phyloP scores from a whole-genome alignment of 2,888 invertebrate genomes.

The Nomada goodeniana region DNA sequence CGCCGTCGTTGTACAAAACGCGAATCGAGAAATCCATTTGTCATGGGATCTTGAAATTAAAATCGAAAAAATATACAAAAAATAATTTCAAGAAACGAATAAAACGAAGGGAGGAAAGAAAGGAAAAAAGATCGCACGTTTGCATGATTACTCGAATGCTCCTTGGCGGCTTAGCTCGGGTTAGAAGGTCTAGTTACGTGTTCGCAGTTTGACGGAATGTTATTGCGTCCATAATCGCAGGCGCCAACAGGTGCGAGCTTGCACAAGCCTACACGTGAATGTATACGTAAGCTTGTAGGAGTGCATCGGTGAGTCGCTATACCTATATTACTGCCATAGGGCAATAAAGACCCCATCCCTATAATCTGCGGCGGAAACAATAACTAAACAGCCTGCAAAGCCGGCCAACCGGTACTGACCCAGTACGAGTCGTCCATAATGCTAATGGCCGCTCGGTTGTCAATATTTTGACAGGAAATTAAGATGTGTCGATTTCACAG shows the following conservation, averaged over 20 bases:
- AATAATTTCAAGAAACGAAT: not conserved
- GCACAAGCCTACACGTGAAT: conserved; percentile 76
- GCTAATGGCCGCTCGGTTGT: conserved; percentile 64
- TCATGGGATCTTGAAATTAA: not conserved
- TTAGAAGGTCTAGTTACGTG: conserved; percentile 66
- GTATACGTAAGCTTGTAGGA: conserved; percentile 56
- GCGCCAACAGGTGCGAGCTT: conserved; percentile 84
- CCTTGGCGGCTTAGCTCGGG: conserved; percentile 63
- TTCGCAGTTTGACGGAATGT: conserved; percentile 83
- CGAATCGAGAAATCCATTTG: not conserved
- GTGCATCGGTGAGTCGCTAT: conserved; percentile 62
- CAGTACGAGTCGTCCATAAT: conserved; percentile 63
- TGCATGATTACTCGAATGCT: conserved; percentile 27
- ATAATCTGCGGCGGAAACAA: conserved; percentile 80
- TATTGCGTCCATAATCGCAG: conserved; percentile 84
- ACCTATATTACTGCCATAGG: conserved; percentile 74
- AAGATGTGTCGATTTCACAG: conserved; percentile 55
- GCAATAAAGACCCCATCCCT: conserved; percentile 80
- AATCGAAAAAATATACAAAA: not conserved
- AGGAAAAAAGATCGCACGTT: conserved; percentile 39
- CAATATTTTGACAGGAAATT: conserved; percentile 74
- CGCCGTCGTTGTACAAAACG: not conserved
- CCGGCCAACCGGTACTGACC: conserved; percentile 67
- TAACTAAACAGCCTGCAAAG: conserved; percentile 75
- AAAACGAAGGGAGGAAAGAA: not conserved